Evolutionary conservation across 2,888 invertebrate genomes (phyloP), one percentile per base, ranked within the genome.

Genomic region (Latheticus oryzae): DNA sequence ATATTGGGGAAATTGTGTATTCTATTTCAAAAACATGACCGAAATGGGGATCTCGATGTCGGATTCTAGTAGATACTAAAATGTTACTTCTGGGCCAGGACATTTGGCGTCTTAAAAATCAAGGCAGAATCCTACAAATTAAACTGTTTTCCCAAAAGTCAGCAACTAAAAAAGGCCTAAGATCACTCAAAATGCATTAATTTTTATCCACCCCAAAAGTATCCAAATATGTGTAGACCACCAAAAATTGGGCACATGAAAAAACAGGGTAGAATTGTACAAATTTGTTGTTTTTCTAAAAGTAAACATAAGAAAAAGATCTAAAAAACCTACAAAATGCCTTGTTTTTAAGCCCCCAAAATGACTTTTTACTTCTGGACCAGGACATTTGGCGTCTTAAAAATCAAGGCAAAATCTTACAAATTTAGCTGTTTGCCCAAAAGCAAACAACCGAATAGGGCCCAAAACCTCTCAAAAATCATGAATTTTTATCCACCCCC

Each of bases 1-100:
- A 79, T n/a, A 82, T 78, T 1, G 84, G 82, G 47, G 85, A 84
- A 3, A 89, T 83, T 2, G 85, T 87, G 69, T 87, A 88, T 69
- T 87, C 87, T 60, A 88, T 76, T 74, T 89, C 89, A 68, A 86
- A 88, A 75, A 78, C 24, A 76, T 78, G 79, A 64, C 80, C 77
- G 71, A 81, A 74, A 58, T 77, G 68, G 1, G 75, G 73, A 65
- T 86, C 85, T 51, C 85, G 81, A 73, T 89, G 89, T 28, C 88
- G 78, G 43, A 87, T 83, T 43, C 88, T n/a, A n/a, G 5, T 21
- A 21, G 5, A 21, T 5, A 4, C 21, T 32, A 32, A 37, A 37
- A 37, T 37, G 17, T 37, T 37, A 37, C 16, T 37, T 37, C 37
- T 37, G 37, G 17, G 16, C 37, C 37, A 37, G 16, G 37, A 3